Base-by-base conservation (phyloP, 1,140 invertebrate genomes). In the Sycophaga agraensis region DNA sequence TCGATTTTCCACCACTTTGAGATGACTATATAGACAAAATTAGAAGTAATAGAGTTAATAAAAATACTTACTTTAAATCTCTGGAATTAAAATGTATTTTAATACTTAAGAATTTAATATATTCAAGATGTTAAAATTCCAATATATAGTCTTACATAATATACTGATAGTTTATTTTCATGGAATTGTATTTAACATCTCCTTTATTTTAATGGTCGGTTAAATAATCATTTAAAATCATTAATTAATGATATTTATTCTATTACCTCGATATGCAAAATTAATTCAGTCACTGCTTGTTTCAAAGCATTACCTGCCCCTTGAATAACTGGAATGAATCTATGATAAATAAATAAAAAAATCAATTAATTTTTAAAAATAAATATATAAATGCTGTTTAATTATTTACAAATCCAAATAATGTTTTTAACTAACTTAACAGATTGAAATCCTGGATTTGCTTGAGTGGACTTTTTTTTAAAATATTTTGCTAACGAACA, bases 271-370 rank as follows among this genome's bases (percentile, higher is more conserved):
- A 84, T 76, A 56, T 82, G 76, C 0, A 73, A 76, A 24, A 86
- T 83, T 0, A 86, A 75, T 39, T 82, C 80, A 62, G 86, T 84
- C 21, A 85, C 76, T 19, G 78, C 73, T 8, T 78, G 75, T 26
- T 83, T 82, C 35, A 87, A 69, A 35, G 82, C 72, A 67, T 82
- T 86, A 2, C 85, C 85, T 48, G 82, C 80, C 21, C 84, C 66
- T 68, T 85, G 83, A 9, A 87, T 72, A 0, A 87, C 73, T 46
- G 79, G 79, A 61, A 85, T 82, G 65, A 87, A 82, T 48, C 85
- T 86, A 40, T 35, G 43, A 68, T 70, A 63, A 59, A 60, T 40
- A 63, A 66, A 37, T 56, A 35, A 54, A 31, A 49, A 50, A 16
- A 14, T 49, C 4, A n/a, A 43, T 21, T 24, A 1, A 35, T 53